Evolutionary conservation across 2,113 vertebrate species (phyloP).

Genomic region (Passer montanus): DNA sequence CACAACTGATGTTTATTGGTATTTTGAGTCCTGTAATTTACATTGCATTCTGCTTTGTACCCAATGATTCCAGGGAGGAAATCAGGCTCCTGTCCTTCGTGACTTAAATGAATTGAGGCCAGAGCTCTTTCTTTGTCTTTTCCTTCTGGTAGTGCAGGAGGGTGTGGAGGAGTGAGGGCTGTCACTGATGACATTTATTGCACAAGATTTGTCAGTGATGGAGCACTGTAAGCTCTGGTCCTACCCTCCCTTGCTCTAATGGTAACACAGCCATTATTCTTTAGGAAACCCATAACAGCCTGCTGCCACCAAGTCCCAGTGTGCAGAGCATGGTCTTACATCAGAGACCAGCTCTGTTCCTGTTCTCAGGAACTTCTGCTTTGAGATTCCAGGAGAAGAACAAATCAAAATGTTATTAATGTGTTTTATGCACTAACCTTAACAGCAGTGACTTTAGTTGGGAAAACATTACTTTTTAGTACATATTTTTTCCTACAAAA

Average conservation of each 20-base stretch:
- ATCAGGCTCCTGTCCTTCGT: neutral
- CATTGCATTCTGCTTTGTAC: neutral
- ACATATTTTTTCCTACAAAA: neutral
- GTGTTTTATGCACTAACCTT: neutral
- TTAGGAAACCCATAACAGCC: neutral
- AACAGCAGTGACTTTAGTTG: neutral
- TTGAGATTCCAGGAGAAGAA: neutral
- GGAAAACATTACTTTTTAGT: neutral
- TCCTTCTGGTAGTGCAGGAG: neutral
- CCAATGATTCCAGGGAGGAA: neutral
- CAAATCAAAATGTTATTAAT: conserved; percentile 8
- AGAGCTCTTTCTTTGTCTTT: neutral
- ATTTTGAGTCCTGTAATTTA: neutral
- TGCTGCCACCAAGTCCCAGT: neutral
- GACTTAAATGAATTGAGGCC: neutral
- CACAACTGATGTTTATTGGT: neutral
- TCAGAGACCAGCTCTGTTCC: neutral
- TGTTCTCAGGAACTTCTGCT: neutral
- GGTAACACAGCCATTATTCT: conserved; percentile 13
- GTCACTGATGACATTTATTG: neutral
- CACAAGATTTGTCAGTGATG: neutral
- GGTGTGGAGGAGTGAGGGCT: neutral
- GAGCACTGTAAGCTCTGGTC: neutral
- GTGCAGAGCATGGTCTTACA: neutral
- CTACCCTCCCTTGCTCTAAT: neutral